Conservation (phyloP, 2,888 invertebrate species). For the Cheilosia grossa region DNA sequence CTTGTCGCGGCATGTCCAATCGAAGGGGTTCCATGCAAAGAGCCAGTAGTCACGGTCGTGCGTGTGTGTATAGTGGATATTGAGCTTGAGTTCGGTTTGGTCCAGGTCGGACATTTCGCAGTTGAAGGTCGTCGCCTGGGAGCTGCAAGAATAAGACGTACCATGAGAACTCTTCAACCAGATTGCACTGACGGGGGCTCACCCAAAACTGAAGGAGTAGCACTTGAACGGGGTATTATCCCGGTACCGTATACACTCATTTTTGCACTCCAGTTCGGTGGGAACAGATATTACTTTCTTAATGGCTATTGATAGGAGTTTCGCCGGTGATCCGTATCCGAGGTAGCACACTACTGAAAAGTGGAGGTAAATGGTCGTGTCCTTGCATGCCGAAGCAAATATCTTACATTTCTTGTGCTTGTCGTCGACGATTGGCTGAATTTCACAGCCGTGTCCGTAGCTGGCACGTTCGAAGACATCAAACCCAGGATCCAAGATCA, state of each 20-base stretch:
- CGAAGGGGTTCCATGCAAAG: conserved; percentile 91
- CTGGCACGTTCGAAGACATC: conserved; percentile 92
- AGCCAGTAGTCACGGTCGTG: conserved; percentile 88
- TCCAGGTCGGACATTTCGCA: conserved; percentile 91
- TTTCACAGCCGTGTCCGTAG: conserved; percentile 92
- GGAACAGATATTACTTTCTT: conserved; percentile 87
- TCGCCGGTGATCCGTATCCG: conserved; percentile 90
- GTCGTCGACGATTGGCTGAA: conserved; percentile 85
- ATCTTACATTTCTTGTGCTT: conserved; percentile 83
- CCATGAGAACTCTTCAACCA: not conserved
- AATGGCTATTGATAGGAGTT: conserved; percentile 86
- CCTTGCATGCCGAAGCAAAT: not conserved
- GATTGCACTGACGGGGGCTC: conserved; percentile 69
- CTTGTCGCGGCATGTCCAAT: conserved; percentile 87
- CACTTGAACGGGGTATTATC: conserved; percentile 87
- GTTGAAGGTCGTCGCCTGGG: conserved; percentile 84
- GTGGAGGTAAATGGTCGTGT: conserved; percentile 30
- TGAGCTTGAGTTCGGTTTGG: conserved; percentile 89
- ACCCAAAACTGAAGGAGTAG: conserved; percentile 90
- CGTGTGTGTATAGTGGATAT: conserved; percentile 88
- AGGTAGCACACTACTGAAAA: conserved; percentile 88
- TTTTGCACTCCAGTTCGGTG: conserved; percentile 88
- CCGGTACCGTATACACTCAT: conserved; percentile 86
- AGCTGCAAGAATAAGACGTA: conserved; percentile 75
- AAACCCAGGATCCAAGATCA: conserved; percentile 86